Conservation (phyloP, 2,888 invertebrate genomes). For the Lepetodrilus schrolli region DNA sequence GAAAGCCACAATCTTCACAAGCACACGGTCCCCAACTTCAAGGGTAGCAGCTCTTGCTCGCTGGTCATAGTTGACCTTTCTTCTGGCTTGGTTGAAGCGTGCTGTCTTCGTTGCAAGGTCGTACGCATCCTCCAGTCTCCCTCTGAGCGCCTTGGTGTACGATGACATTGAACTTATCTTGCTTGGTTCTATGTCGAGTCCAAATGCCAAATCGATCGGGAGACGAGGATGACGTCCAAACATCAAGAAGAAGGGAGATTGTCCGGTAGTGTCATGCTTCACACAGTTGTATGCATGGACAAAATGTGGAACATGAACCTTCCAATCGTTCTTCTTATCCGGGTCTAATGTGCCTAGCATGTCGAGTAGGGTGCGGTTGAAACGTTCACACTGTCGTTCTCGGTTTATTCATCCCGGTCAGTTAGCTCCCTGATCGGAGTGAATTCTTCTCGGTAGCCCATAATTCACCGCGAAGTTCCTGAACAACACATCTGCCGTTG, state of each 20-base stretch:
- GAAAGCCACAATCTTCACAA: no score
- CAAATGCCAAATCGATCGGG: conserved; percentile 39
- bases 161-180: not conserved
- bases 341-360: conserved; percentile 36
- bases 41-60: conserved; percentile 12
- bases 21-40: conserved; percentile 17
- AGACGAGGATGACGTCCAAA: conserved; percentile 40
- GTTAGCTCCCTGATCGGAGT: conserved; percentile 40
- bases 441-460: conserved; percentile 38
- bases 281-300: conserved; percentile 39
- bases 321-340: conserved; percentile 40
- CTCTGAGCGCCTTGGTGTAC: conserved; percentile 12
- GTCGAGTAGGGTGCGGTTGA: conserved; percentile 36
- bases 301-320: no score
- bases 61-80: conserved; percentile 17
- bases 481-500: conserved; percentile 36
- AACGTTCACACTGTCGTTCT: conserved; percentile 40
- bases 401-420: conserved; percentile 36
- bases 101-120: not conserved
- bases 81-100: not conserved
- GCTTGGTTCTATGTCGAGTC: no score
- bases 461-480: conserved; percentile 38
- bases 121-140: conserved; percentile 15
- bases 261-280: conserved; percentile 36
- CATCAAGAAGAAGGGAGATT: conserved; percentile 40